Percentiles rank a stretch among this genome's conserved stretches.
Conservation (phyloP, 2,797 vertebrate genomes). For the Danio tinwini region DNA sequence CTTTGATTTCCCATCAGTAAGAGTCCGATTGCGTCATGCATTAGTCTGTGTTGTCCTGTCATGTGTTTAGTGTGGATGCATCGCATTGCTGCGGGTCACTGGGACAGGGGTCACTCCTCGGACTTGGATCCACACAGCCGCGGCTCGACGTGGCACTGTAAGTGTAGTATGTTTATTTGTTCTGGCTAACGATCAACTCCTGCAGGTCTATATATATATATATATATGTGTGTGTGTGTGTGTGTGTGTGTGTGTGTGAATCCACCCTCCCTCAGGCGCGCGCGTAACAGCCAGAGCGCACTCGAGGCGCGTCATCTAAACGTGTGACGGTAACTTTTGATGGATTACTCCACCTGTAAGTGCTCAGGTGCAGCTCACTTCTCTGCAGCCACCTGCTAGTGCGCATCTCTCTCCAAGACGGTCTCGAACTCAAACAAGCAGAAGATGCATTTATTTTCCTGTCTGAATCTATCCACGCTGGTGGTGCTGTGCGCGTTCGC, state of each 20-base stretch:
- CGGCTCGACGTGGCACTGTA: constrained; percentile 49
- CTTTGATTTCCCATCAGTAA: no score
- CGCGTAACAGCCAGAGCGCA: constrained; percentile 59
- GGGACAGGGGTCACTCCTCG: constrained; percentile 72
- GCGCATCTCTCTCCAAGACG: constrained; percentile 40
- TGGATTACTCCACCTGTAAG: constrained; percentile 82
- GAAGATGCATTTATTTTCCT: constrained; percentile 10
- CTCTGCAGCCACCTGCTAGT: constrained; percentile 33
- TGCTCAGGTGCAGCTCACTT: constrained; percentile 65
- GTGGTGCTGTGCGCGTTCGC: constrained; percentile 68
- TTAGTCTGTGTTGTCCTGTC: constrained; percentile 53
- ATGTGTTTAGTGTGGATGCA: constrained; percentile 51
- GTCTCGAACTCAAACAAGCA: background rate
- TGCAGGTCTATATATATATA: constrained; percentile 22
- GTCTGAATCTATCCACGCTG: constrained; percentile 47
- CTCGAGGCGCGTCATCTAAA: constrained; percentile 81
- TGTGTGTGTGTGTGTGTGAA: constrained; percentile 39
- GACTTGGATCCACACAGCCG: constrained; percentile 61
- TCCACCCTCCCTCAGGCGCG: constrained; percentile 45
- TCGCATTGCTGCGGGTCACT: constrained; percentile 60
- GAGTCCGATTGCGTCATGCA: constrained; percentile 54
- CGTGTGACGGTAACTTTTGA: constrained; percentile 80
- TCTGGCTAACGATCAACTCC: constrained; percentile 25
- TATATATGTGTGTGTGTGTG: constrained; percentile 13
- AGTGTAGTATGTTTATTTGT: constrained; percentile 37